Base-by-base conservation (phyloP, 2,888 invertebrate species). In the Ernsta delagoae region DNA sequence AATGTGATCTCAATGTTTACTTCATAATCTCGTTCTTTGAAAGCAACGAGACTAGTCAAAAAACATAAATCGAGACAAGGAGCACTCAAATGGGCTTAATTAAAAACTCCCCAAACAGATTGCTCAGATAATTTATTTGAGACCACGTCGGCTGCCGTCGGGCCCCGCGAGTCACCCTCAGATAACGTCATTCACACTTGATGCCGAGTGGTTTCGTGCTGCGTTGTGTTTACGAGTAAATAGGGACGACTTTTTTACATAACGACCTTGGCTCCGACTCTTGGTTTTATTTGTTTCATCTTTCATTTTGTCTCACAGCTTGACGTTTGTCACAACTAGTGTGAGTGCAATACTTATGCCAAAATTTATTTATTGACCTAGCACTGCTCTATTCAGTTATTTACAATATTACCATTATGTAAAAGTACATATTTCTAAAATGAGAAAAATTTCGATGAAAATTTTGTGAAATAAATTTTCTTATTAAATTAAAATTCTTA, bases 171-270 rank as follows among this genome's bases (percentile, higher is more conserved):
- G 80, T 79, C 81, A 78, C 76, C 50, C 75, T 53, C 75, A 79
- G 91, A 91, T 91, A 91, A 88, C 79, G 91, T 89, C 91, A 87
- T 82, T 89, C 85, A 83, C 86, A 85, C 83, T 83, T 82, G 81
- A 80, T 78, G 75, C 75, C 83, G 77, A 83, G 82, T 81, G 78
- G 79, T 80, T 80, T 82, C 81, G 83, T 76, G 74, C 75, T 74
- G 75, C 75, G 76, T 76, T 73, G 75, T 77, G 77, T 82, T 85
- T 79, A 78, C 75, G 75, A 76, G 78, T 75, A 79, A 82, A 79
- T 79, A 74, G 74, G 56, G 56, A 43, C 9, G 53, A 45, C 50
- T 41, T 61, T 39, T 67, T 67, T 56, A 34, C 7, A 8, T 24
- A 24, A 12, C 24, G 24, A 53, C 53, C 11, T 7, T 50, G n/a